Base-by-base conservation (phyloP, 2,797 vertebrate genomes). In the Enteromius trimaculatus region DNA sequence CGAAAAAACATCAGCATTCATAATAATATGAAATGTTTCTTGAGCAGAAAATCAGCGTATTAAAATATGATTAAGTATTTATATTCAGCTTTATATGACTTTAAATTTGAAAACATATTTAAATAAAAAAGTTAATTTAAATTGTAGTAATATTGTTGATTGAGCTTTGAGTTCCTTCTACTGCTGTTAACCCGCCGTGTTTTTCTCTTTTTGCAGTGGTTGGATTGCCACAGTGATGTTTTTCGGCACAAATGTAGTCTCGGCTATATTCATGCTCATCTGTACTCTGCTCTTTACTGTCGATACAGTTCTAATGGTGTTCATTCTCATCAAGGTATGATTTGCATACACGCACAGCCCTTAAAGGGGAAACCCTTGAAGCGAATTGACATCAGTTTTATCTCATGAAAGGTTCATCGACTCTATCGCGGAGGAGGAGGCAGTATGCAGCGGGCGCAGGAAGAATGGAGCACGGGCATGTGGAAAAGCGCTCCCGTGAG, bases 391-490 rank as follows among this genome's bases (percentile, higher is more conserved):
- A n/a, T 31, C 53, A 82, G 0, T 58, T 44, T n/a, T 53, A 8
- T 47, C 14, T 4, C 10, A 3, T 58, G 11, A 53, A 70, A 98
- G 97, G 96, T 98, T 34, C 97, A 99, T 89, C 94, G 94, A 85
- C 87, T 98, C 88, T 99, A 99, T 90, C 96, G 97, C 1, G 96
- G 96, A 0, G 94, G 90, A 0, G 97, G 97, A 0, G 98, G 98
- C n/a, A 99, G 97, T 87, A 89, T 99, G 79, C 90, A 95, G 90
- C 97, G 95, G 39, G 98, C 98, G 9, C 96, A 98, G 90, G 95
- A 97, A 0, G 98, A 99, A 90, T 99, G 98, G 98, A 95, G 90
- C 89, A 92, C 92, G 0, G 98, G 98, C 0, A 0, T 89, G 0
- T 99, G 98, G 98, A 96, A 95, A 88, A 95, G 92, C 4, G 95